A percentile compares a stretch with the other conserved stretches of the same genome.
Evolutionary conservation across 1,140 invertebrate species (phyloP).

Genomic region (Acromyrmex heyeri): DNA sequence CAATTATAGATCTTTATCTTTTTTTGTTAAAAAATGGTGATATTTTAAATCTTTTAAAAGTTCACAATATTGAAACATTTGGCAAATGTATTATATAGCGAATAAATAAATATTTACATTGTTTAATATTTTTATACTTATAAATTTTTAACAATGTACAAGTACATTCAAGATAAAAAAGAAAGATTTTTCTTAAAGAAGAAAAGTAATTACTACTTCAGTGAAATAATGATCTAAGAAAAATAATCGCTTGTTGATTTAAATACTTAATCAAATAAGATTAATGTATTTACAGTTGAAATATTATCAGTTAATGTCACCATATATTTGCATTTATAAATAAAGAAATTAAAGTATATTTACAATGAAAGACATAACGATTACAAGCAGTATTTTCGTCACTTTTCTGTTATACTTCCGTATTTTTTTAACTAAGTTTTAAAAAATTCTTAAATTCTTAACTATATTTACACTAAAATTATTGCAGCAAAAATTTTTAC

Average conservation of each 20-base stretch:
- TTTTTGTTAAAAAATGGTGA: not conserved
- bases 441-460: not conserved
- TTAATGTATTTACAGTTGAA: not conserved
- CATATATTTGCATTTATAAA: not conserved
- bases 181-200: not conserved
- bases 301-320: not conserved
- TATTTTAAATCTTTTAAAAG: constrained; percentile 2
- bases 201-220: no score
- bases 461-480: constrained; percentile 23
- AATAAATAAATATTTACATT: not conserved
- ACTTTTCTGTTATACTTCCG: not conserved
- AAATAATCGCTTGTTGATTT: not conserved
- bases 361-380: not conserved
- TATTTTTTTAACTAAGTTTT: not conserved
- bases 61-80: not conserved
- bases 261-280: not conserved
- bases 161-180: constrained; percentile 4
- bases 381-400: not conserved
- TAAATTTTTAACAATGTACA: not conserved
- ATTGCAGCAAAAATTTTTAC: constrained; percentile 7
- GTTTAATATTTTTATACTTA: not conserved
- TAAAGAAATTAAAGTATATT: not conserved
- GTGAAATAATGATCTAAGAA: not conserved
- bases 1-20: constrained; percentile 20
- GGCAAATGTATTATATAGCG: not conserved